phyloP scores from a whole-genome alignment of 2,113 vertebrate genomes.

The Heloderma charlesbogerti region DNA sequence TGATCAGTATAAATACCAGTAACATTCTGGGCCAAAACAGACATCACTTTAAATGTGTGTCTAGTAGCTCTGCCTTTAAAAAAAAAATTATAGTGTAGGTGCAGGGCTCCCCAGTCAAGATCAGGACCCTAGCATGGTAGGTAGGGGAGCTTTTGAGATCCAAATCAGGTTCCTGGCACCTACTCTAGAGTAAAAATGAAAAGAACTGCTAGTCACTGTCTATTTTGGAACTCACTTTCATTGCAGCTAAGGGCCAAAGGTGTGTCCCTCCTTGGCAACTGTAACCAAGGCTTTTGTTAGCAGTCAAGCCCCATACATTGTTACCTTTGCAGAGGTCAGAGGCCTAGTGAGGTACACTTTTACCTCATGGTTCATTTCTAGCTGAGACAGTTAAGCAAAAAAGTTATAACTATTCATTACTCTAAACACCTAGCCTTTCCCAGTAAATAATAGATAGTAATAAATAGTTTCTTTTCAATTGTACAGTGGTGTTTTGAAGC shows the following conservation, averaged over 20 bases:
- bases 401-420: neutral
- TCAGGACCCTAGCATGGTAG: no score
- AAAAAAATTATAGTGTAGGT: no score
- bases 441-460: neutral
- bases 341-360: neutral
- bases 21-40: neutral
- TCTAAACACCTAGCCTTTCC: neutral
- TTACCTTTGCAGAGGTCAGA: neutral
- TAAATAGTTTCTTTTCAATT: neutral
- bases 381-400: neutral
- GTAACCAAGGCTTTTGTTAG: neutral
- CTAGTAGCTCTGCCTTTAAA: no score
- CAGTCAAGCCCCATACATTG: neutral
- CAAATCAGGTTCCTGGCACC: no score
- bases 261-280: neutral
- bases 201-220: no score
- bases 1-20: neutral
- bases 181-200: no score
- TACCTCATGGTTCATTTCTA: neutral
- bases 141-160: no score
- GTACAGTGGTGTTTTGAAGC: constrained; percentile 35
- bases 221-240: neutral
- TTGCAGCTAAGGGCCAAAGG: neutral
- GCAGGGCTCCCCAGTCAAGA: no score
- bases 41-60: no score